Evolutionary conservation across 2,113 vertebrate species (phyloP), one percentile per base, ranked within the genome.

Genomic region (Isichthys henryi): DNA sequence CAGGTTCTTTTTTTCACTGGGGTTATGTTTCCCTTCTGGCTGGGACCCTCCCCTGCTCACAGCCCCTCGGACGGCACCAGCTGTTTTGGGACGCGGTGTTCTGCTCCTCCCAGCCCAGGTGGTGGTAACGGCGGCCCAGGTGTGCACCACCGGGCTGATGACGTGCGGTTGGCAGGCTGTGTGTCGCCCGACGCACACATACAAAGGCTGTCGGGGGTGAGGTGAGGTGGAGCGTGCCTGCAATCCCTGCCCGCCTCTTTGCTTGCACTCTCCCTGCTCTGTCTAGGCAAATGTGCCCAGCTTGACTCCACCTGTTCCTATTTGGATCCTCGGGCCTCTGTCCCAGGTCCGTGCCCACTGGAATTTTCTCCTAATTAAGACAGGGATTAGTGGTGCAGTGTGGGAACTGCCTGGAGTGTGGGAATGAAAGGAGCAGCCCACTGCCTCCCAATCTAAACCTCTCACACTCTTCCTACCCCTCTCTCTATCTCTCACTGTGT

Each of bases 291-390:
- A 80, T 87, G 85, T 91, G 82, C 86, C 58, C 82, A 80, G 49
- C 90, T 91, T 89, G 90, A 89, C 91, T 91, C 90, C 91, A 91
- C 91, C 90, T 93, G 92, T 91, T 89, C 74, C 90, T 90, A 2
- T 70, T 83, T 83, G 74, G 86, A 88, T 77, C 70, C 74, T 52
- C 45, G 3, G 49, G 53, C 52, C 92, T 93, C 93, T 91, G 93
- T 94, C 91, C 91, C 92, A 92, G 91, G 90, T 94, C 95, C 93
- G 93, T 95, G 95, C 95, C 93, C 90, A 89, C 93, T 95, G 94
- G 96, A 96, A 96, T 96, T 95, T 94, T 94, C 93, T 94, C 94
- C 95, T 95, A 96, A 96, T 96, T 96, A 96, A 95, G 95, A 95
- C 95, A 94, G 94, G 95, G 95, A 96, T 96, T 96, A 96, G 92